Base-by-base conservation (phyloP, 2,888 invertebrate species). In the Bugula neritina region DNA sequence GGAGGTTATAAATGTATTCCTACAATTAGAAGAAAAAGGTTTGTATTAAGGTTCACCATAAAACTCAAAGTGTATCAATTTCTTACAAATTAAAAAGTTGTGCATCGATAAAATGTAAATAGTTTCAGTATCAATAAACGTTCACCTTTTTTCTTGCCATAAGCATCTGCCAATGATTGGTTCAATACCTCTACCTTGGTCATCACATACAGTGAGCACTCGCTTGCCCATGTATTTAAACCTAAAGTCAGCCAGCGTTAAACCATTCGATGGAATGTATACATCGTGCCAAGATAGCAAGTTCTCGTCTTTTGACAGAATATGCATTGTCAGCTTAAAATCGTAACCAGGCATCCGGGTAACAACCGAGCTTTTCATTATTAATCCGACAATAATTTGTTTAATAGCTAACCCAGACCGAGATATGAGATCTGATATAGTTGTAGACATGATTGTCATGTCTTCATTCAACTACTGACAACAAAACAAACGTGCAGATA, bases 121-220 rank as follows among this genome's bases (percentile, higher is more conserved):
- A n/a, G n/a, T n/a, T n/a, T n/a, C n/a, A n/a, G n/a, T n/a, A n/a
- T n/a, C n/a, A n/a, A n/a, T n/a, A n/a, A n/a, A n/a, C n/a, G n/a
- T n/a, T 63, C 5, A 63, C 63, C 63, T 63, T 31, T 63, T 63
- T n/a, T 63, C 63, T 31, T 17, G 2, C 63, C 63, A 63, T 13
- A 31, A 2, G 31, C 63, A 63, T n/a, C 63, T 27, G 2, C 63
- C 63, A 10, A 31, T 63, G 10, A 63, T 34, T 29, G 63, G 63
- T 27, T 10, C 27, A 3, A 27, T 63, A 3, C 31, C 63, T 34
- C 63, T 63, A 10, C 34, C 63, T 31, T 63, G 63, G 2, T 63
- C 63, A 63, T 63, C 63, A 10, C 10, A 17, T 25, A 63, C 34
- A 17, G 63, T 63, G 5, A 63, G 29, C 5, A 63, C 63, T 5